Base-by-base conservation (phyloP, 2,888 invertebrate genomes). In the Yponomeuta evonymella region DNA sequence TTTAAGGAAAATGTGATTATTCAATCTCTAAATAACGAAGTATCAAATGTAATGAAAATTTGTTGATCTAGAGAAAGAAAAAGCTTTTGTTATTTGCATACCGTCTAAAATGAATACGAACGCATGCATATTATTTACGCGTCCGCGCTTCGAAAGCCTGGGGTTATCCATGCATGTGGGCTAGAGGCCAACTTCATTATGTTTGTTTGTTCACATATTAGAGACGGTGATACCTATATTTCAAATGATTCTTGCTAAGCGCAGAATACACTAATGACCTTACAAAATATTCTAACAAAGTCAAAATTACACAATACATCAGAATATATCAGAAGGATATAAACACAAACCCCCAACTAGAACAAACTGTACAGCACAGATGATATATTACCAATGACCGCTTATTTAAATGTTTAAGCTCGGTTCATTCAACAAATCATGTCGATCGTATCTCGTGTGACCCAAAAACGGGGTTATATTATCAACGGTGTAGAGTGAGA, bases 361-460 rank as follows among this genome's bases (percentile, higher is more conserved):
- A 58, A 58, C 15, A 58, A 58, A 58, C 51, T 58, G 15, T 58
- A 58, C 5, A 15, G 51, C 51, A 23, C 75, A 83, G 88, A 88
- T 87, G 84, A 85, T 81, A 84, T 70, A 89, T 88, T 87, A 82
- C 84, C 86, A 88, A 88, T 87, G 84, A 88, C 87, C 86, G 86
- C 88, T 89, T 89, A 89, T 90, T 89, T 89, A 89, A 90, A 89
- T 89, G 89, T 89, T 88, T 88, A 87, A 88, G 85, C 85, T 84
- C 86, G 82, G 81, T 86, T 84, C 83, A 84, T 85, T 88, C 89
- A 86, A 91, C 90, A 90, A 90, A 91, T 90, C 89, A 91, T 88
- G 84, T 84, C 84, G 90, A 89, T 89, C 76, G 80, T 89, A 89
- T 89, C 88, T 87, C 85, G 82, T 83, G 85, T 84, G 85, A 86